Base-by-base conservation (phyloP, 2,797 vertebrate species). In the Onychomys leucogaster region DNA sequence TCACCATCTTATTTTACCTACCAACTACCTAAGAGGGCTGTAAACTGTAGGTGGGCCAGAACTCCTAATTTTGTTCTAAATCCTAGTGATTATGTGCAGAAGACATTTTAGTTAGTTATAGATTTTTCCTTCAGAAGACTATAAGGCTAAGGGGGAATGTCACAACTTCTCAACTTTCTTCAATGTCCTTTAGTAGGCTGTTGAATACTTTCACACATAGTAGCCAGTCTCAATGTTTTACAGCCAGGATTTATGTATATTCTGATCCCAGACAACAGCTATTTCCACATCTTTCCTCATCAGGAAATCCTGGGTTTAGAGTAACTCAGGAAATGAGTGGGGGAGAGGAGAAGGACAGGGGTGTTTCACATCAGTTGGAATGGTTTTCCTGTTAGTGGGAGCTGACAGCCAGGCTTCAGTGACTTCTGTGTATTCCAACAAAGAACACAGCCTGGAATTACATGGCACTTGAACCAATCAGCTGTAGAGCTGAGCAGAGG, bases 61-160 rank as follows among this genome's bases (percentile, higher is more conserved):
- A 91, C 61, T 94, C 63, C 57, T 57, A 43, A 32, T 78, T 89
- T 83, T 59, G 21, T 92, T 88, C 88, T 94, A 88, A 91, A 82
- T 41, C 57, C 55, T 92, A 73, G 8, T 34, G 65, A 55, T 17
- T 83, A 65, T 32, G 4, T 81, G 71, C n/a, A 95, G 67, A 80
- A 88, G n/a, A 82, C 32, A 65, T 87, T 69, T 91, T 82, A 34
- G 0, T 59, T 73, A 34, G 46, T 43, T 94, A 46, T n/a, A 67
- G 12, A 46, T 63, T 83, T 93, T 92, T 43, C 71, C 43, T 95
- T 95, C 21, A 84, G 37, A 91, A 89, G 23, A 94, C n/a, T 37
- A 29, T 7, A 92, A 89, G 92, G 93, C 46, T 65, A 55, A 75
- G 75, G 32, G 25, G 25, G 4, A 81, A 82, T 32, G 6, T 78